Base-by-base conservation (phyloP, 2,113 vertebrate species). In the Erythrolamprus reginae region DNA sequence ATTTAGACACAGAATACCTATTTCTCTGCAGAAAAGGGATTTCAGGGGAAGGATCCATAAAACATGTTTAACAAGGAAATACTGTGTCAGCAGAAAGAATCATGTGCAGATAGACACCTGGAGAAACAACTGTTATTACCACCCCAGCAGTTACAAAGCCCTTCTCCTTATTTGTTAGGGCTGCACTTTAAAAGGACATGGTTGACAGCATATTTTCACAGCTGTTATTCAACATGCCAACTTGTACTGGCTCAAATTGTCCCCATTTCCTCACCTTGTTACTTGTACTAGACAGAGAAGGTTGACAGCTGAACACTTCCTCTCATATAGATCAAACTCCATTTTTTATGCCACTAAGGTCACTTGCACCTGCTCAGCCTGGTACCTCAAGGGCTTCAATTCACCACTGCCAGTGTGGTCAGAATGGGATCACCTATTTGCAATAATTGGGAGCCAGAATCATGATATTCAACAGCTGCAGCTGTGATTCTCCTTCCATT, bases 271-370 rank as follows among this genome's bases (percentile, higher is more conserved):
- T 28, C 85, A 86, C 83, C 87, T 10, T 90, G 82, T 82, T 55
- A 89, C n/a, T 51, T 90, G 21, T 56, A 90, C 42, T 0, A 50
- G 91, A 47, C 5, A 82, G 87, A 51, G 82, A 89, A 90, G 0
- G 0, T 88, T 45, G 89, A 94, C 82, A 93, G 91, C 82, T 77
- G 90, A 94, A 87, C 28, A 47, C n/a, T 56, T 19, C 28, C 82
- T 92, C 87, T 89, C 87, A 91, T 77, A 93, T 87, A 95, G 93
- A 92, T 85, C 94, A 83, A 84, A 48, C 86, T 92, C 91, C 61
- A 86, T 89, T 95, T 90, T 65, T 87, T 93, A 52, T 84, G 84
- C 89, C 93, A 94, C 87, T 86, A 93, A 96, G 94, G 94, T 95
- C 94, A 93, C 89, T 84, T 91, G 48, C 48, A 92, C 91, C 92